Evolutionary conservation across 2,113 vertebrate species (phyloP), one percentile per base, ranked within the genome.

Genomic region (Psilopogon haemacephalus): DNA sequence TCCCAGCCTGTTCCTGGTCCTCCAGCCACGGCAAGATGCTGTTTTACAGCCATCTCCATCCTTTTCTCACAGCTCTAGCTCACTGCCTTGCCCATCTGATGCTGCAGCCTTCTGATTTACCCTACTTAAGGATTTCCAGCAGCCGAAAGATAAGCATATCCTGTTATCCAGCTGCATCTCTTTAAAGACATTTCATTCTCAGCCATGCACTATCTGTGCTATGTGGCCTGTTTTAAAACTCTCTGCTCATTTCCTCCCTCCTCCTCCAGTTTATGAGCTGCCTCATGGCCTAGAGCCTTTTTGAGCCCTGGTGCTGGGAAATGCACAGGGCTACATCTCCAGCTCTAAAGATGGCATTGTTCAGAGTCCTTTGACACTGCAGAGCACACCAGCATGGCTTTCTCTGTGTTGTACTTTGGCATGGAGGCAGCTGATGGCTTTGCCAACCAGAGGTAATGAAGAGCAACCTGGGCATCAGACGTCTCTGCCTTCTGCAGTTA

Each of bases 341-440:
- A 52, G 12, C 38, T 42, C 70, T 38, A 37, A 23, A 55, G 32
- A 13, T 9, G 18, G 28, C 0, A 0, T 1, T 7, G 1, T 16
- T 42, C 54, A 75, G 68, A 63, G 72, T 15, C 27, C n/a, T 56
- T 23, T 37, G 42, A 21, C 1, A 2, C 75, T 59, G 48, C 68
- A 44, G 48, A 52, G 42, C 33, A 67, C 48, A 33, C 26, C 38
- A 44, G 38, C 0, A 1, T 2, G 11, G 14, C 78, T 44, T 59
- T 14, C 33, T 33, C 42, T 33, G 18, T 0, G 3, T 1, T 35
- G 32, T 32, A 16, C 18, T 18, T 59, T 33, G 56, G 37, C 62
- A 15, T 0, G 0, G 28, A 38, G 65, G 56, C 33, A 67, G 69
- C 72, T 70, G 60, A 68, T 20, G 33, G 33, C 1, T 0, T 2